Conservation (phyloP, 1,140 invertebrate species). For the Chrysopa pallens region DNA sequence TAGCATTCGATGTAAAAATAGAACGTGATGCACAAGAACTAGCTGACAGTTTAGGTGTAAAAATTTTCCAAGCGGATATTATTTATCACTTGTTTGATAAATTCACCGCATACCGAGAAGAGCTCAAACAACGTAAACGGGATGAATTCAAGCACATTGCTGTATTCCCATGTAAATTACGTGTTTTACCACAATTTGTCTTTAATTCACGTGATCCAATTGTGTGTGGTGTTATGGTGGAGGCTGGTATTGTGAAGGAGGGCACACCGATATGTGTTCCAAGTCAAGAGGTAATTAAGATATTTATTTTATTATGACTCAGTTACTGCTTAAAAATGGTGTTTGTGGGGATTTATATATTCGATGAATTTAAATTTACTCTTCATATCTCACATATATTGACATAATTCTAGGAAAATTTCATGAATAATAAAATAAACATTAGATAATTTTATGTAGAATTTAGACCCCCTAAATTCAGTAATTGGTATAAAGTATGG, state of each 20-base stretch:
- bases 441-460: too few species aligned
- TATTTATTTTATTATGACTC: slow-evolving; percentile 5
- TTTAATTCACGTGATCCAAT: slow-evolving; percentile 98
- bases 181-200: slow-evolving; percentile 65
- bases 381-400: too few species aligned
- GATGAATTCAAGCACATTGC: slow-evolving; percentile 93
- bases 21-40: slow-evolving; percentile 95
- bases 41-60: slow-evolving; percentile 85
- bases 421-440: too few species aligned
- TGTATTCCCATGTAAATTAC: slow-evolving; percentile 93
- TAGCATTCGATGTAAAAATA: slow-evolving; percentile 98
- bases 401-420: too few species aligned
- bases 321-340: too few species aligned
- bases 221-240: slow-evolving; percentile 87
- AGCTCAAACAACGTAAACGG: slow-evolving; percentile 80
- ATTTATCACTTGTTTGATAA: slow-evolving; percentile 99
- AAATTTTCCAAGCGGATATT: slow-evolving; percentile 98
- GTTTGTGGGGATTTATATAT: too few species aligned
- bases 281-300: slow-evolving; percentile 62
- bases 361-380: too few species aligned
- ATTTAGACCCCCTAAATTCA: too few species aligned
- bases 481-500: too few species aligned
- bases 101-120: slow-evolving; percentile 88
- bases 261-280: slow-evolving; percentile 96
- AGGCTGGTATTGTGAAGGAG: slow-evolving; percentile 87